These are phyloP conservation scores for Neopelma chrysocephalum DNA, from an alignment of 2,797 vertebrate species.

Conservation along the genomic window DNA sequence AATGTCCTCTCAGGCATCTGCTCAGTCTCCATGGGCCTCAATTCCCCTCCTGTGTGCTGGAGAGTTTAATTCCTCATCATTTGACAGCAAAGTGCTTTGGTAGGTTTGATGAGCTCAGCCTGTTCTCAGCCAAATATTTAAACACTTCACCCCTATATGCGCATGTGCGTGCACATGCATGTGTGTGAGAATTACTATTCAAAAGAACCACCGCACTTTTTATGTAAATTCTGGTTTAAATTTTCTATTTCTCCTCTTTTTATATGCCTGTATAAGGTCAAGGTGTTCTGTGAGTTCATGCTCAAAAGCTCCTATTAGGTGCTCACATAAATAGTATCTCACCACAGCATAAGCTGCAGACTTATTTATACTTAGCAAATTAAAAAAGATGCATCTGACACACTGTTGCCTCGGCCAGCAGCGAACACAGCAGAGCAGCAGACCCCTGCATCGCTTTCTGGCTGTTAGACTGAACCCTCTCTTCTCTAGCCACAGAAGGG, in stretches of 20 bases:
- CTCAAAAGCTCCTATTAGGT: background rate
- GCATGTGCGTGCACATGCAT: rapidly evolving
- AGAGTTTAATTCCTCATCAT: background rate
- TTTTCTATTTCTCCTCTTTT: background rate
- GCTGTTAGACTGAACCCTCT: background rate
- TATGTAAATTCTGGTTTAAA: background rate
- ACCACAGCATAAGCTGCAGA: background rate
- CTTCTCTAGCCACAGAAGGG: conserved; percentile 4
- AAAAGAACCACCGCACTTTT: background rate
- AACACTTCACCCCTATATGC: background rate
- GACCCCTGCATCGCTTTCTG: background rate
- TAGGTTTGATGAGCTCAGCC: background rate
- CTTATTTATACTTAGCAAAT: background rate
- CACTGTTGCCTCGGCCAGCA: background rate
- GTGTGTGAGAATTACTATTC: background rate
- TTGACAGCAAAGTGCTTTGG: background rate
- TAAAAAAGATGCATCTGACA: background rate
- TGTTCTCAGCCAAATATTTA: background rate
- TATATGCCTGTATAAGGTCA: background rate
- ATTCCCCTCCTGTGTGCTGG: background rate
- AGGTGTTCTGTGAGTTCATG: background rate
- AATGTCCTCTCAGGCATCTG: background rate
- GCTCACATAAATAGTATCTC: background rate
- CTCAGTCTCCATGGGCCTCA: background rate
- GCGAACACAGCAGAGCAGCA: background rate